phyloP scores from a whole-genome alignment of 2,888 invertebrate genomes.

The Spodoptera littoralis region DNA sequence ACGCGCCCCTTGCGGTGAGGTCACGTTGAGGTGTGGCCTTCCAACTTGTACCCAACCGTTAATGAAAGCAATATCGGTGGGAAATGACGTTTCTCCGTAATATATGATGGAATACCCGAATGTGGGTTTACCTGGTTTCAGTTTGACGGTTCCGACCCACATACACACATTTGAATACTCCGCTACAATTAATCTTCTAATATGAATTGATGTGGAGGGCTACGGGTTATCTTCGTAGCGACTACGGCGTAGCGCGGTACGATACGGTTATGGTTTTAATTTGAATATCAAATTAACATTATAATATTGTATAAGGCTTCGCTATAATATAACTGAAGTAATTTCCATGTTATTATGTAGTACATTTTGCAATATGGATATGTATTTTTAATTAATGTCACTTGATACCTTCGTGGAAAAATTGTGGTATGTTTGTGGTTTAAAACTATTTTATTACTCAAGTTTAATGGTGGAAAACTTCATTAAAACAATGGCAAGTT shows the following conservation, averaged over 20 bases:
- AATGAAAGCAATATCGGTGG: conserved; percentile 62
- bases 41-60: conserved; percentile 61
- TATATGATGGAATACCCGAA: conserved; percentile 50
- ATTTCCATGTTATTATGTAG: too few relatives aligned
- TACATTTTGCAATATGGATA: too few relatives aligned
- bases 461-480: too few relatives aligned
- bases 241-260: conserved; percentile 27
- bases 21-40: conserved; percentile 77
- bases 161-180: conserved; percentile 51
- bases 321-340: too few relatives aligned
- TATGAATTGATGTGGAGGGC: conserved; percentile 48
- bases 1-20: conserved; percentile 72
- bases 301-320: too few relatives aligned
- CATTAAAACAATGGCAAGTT: too few relatives aligned
- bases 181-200: conserved; percentile 51
- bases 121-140: conserved; percentile 41
- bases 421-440: too few relatives aligned
- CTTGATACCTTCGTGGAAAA: too few relatives aligned
- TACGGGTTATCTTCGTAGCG: conserved; percentile 22
- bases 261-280: conserved; percentile 31
- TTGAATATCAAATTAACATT: conserved; percentile 6
- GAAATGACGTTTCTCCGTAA: conserved; percentile 56
- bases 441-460: too few relatives aligned
- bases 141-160: conserved; percentile 47
- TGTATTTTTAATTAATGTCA: too few relatives aligned